Conservation (phyloP, 2,113 vertebrate genomes). For the Motacilla tschutschensis region DNA sequence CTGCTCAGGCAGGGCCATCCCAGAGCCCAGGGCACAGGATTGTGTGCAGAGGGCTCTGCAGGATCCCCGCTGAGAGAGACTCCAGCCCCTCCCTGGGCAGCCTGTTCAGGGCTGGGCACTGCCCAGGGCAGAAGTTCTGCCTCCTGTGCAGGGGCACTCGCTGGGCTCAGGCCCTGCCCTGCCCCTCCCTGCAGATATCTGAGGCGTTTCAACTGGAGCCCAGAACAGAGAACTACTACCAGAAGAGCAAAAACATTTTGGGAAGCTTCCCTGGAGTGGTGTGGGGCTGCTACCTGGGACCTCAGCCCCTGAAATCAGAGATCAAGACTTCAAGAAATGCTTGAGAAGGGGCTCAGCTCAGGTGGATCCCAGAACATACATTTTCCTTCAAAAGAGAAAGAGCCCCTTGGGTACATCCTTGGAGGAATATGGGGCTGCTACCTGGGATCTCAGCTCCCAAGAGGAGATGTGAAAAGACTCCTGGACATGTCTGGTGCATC, state of each 20-base stretch:
- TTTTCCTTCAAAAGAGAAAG: neutral
- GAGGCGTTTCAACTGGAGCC: neutral
- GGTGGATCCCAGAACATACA: neutral
- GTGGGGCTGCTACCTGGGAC: neutral
- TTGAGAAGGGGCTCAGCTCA: neutral
- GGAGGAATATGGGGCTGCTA: neutral
- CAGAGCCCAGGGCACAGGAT: neutral
- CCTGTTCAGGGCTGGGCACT: neutral
- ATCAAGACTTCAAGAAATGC: neutral
- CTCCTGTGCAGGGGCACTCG: neutral
- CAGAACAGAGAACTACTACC: neutral
- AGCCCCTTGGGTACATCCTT: neutral
- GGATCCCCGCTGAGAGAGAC: neutral
- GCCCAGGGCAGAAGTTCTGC: neutral
- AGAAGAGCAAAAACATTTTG: neutral
- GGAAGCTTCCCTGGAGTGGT: neutral
- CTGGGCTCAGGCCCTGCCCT: neutral
- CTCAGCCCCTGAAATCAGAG: neutral
- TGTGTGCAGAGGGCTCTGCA: neutral
- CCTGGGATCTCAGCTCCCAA: neutral
- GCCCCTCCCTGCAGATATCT: neutral
- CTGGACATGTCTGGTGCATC: neutral
- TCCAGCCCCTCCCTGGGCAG: neutral
- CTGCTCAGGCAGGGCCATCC: neutral
- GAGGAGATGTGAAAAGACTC: neutral